These are phyloP conservation scores for Podiceps cristatus DNA, from an alignment of 2,113 vertebrate species.

Conservation along the genomic window DNA sequence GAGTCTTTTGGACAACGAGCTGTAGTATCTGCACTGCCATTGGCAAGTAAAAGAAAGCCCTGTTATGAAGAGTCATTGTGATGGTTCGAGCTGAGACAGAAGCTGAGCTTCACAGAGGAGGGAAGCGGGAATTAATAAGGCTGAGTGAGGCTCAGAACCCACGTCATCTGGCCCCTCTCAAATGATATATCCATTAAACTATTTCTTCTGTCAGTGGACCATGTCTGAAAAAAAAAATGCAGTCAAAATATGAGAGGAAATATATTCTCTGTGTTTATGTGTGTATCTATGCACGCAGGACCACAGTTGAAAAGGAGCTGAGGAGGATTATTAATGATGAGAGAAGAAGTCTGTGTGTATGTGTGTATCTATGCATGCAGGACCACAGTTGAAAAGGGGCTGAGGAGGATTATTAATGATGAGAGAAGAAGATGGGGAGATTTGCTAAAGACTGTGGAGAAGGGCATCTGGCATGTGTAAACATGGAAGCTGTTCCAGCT, in stretches of 20 bases:
- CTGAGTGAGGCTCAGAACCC: neutral
- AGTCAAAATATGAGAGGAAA: neutral
- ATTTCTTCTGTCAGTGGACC: neutral
- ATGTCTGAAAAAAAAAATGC: neutral
- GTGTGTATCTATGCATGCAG: neutral
- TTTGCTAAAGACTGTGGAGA: neutral
- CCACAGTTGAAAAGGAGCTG: neutral
- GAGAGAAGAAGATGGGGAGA: neutral
- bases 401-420: neutral
- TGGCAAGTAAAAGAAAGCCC: neutral
- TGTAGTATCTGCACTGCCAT: neutral
- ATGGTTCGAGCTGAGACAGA: neutral
- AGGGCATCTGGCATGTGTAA: neutral
- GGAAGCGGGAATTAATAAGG: neutral
- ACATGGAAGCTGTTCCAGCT: neutral
- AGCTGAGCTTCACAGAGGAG: neutral
- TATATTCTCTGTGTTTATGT: neutral
- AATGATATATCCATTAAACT: neutral
- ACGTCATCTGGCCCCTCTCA: neutral
- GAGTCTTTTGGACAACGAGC: neutral
- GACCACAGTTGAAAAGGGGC: neutral
- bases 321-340: neutral
- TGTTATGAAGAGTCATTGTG: neutral
- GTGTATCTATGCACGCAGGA: neutral
- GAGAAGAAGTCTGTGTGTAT: neutral